Evolutionary conservation across 2,797 vertebrate species (phyloP), one percentile per base, ranked within the genome.

Genomic region (Pterois miles): DNA sequence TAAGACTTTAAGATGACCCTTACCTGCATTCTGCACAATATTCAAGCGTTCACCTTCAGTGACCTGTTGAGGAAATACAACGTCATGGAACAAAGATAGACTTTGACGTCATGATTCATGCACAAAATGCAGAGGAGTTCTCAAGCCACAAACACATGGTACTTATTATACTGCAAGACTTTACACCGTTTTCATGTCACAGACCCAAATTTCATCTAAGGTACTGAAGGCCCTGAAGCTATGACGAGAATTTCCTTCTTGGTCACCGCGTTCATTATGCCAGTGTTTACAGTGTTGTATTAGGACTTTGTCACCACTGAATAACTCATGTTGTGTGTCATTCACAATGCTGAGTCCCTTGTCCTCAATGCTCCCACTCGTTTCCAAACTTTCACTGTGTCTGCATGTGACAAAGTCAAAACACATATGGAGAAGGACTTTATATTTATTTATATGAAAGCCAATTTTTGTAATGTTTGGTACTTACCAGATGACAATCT

Each of bases 21-120:
- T 71, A 88, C 88, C 84, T 80, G 71, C 34, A 43, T 20, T 70
- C 71, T 84, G 71, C 31, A 74, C 66, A 36, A 4, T 16, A 23
- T 74, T 72, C 43, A 80, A 16, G 58, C 52, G 8, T 33, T 69
- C 18, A 53, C 34, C 58, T 3, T 74, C 71, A 68, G 29, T 57
- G 38, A 78, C 71, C 88, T 86, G 81, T 31, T 43, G n/a, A 70
- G 22, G 56, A 76, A 70, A 75, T 2, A 38, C 2, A 50, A 31
- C 38, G 36, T 60, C 23, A 75, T 22, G 23, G 38, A 71, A 56
- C 6, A 34, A 33, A 34, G 22, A 8, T 4, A 25, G 50, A 50
- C n/a, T 48, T 46, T 46, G 13, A 54, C 23, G 8, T 29, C 33
- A 20, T 8, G 31, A 18, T 46, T 63, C 4, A 46, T 5, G 1